These are phyloP conservation scores for Neoaliturus tenellus DNA, from an alignment of 2,888 invertebrate genomes.

Conservation along the genomic window DNA sequence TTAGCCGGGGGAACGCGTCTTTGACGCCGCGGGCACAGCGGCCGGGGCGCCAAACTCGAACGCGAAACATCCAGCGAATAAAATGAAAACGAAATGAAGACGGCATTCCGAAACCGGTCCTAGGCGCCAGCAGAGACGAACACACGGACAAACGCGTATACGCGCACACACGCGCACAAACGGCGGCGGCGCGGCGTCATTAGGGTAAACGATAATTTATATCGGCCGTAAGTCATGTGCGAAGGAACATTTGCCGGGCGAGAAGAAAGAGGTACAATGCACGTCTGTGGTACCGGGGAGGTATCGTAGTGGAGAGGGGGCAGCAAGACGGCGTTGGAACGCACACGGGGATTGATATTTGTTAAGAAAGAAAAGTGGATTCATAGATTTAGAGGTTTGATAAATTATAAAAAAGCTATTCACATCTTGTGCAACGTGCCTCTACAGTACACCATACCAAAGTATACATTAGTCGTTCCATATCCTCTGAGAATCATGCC, in stretches of 20 bases:
- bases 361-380: too few relatives aligned
- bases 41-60: not conserved
- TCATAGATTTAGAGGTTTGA: too few relatives aligned
- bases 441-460: too few relatives aligned
- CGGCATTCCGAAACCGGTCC: conserved; percentile 45
- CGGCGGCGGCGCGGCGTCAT: not conserved
- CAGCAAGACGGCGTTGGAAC: too few relatives aligned
- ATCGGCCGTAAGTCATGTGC: conserved; percentile 3
- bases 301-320: too few relatives aligned
- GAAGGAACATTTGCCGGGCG: not conserved
- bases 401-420: too few relatives aligned
- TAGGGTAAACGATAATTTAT: conserved; percentile 21
- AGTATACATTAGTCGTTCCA: too few relatives aligned
- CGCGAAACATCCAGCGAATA: conserved; percentile 36
- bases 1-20: not conserved
- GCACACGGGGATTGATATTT: too few relatives aligned
- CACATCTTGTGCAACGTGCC: too few relatives aligned
- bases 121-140: conserved; percentile 12
- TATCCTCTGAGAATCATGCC: too few relatives aligned
- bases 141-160: not conserved
- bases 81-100: conserved; percentile 47
- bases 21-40: not conserved
- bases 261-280: not conserved
- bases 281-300: not conserved
- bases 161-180: not conserved